These are phyloP conservation scores for Progne subis DNA, from an alignment of 2,113 vertebrate species.

Conservation along the genomic window DNA sequence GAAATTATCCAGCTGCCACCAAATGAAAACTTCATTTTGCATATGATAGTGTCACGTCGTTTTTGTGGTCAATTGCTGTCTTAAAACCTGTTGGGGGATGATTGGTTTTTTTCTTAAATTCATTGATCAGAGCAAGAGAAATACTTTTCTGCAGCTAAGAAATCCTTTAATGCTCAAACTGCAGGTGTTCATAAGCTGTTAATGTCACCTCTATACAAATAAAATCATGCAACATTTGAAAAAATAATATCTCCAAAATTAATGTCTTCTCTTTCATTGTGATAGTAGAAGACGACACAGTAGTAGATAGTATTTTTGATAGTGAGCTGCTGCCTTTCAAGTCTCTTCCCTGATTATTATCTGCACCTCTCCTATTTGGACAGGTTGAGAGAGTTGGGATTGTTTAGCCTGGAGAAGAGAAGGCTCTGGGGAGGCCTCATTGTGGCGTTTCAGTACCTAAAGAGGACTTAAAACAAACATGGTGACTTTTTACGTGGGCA, in stretches of 20 bases:
- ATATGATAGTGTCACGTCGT: not conserved
- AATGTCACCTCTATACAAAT: not conserved
- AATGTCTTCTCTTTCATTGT: not conserved
- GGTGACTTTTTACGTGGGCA: not conserved
- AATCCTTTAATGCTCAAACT: not conserved
- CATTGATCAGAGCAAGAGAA: not conserved
- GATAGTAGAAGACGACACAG: not conserved
- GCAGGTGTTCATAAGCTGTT: fast-evolving
- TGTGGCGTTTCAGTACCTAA: not conserved
- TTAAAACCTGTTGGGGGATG: not conserved
- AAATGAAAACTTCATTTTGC: not conserved
- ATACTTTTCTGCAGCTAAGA: not conserved
- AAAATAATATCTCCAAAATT: not conserved
- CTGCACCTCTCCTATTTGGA: not conserved
- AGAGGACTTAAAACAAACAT: not conserved
- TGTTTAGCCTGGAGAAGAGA: not conserved
- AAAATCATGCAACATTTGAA: not conserved
- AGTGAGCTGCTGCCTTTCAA: not conserved
- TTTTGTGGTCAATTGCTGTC: not conserved
- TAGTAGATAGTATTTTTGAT: not conserved
- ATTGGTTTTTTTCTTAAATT: not conserved
- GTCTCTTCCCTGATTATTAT: not conserved
- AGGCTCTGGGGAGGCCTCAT: not conserved
- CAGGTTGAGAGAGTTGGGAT: not conserved
- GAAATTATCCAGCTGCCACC: not conserved